phyloP scores from a whole-genome alignment of 1,140 invertebrate genomes.

The Formica selysi region DNA sequence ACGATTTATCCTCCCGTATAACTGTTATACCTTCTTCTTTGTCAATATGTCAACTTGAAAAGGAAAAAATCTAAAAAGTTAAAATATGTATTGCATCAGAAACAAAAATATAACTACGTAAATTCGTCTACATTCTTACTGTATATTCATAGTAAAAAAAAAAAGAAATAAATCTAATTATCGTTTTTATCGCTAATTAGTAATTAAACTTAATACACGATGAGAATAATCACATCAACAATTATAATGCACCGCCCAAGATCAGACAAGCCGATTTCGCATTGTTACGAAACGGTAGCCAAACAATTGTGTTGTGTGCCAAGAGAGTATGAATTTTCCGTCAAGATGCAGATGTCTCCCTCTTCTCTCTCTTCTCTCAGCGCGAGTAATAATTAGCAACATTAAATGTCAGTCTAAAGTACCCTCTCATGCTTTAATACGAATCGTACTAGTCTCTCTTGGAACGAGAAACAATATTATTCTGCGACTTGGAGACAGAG shows the following conservation, averaged over 20 bases:
- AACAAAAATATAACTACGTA: not conserved
- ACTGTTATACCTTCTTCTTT: slow-evolving; percentile 2
- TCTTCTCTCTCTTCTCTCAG: not conserved
- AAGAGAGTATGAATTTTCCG: slow-evolving; percentile 47
- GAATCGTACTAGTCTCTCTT: slow-evolving; percentile 7
- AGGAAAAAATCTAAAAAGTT: slow-evolving; percentile 23
- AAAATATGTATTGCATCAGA: slow-evolving; percentile 5
- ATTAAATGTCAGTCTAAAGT: slow-evolving; percentile 27
- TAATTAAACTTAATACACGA: not conserved
- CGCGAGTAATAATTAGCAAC: slow-evolving; percentile 34
- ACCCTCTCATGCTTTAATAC: not conserved
- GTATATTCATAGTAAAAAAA: not conserved
- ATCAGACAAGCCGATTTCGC: slow-evolving; percentile 22
- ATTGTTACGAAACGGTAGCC: slow-evolving; percentile 34
- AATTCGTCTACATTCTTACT: not conserved
- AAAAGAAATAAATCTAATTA: not conserved
- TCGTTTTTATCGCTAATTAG: not conserved
- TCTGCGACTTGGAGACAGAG: not conserved
- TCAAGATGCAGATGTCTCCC: slow-evolving; percentile 9
- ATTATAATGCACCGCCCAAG: not conserved
- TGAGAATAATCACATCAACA: not conserved
- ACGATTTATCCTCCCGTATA: slow-evolving; percentile 38
- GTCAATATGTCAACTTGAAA: not conserved
- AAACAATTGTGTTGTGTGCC: slow-evolving; percentile 25
- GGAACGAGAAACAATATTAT: slow-evolving; percentile 40